Evolutionary conservation across 2,113 vertebrate species (phyloP).

Genomic region (Labeo catla): DNA sequence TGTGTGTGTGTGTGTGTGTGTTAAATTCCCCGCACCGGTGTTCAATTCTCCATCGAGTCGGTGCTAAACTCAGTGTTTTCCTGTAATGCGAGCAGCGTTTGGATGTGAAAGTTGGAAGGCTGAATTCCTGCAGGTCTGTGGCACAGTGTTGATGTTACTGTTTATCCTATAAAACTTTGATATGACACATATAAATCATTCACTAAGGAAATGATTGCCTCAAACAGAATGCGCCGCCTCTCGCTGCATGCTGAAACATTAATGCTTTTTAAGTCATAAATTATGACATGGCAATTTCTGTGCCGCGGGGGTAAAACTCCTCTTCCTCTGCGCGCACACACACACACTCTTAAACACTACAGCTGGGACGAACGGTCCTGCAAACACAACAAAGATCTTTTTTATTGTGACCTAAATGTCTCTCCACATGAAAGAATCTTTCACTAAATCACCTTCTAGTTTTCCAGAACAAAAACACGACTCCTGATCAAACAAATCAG

Average conservation of each 20-base stretch:
- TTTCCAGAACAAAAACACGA: background rate
- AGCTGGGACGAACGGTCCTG: conserved; percentile 40
- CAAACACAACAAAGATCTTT: conserved; percentile 31
- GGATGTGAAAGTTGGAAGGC: conserved; percentile 30
- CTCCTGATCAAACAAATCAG: background rate
- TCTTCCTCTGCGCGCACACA: background rate
- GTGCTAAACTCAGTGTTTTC: conserved; percentile 2
- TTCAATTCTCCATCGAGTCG: background rate
- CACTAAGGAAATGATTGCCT: conserved; percentile 75
- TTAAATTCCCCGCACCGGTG: background rate
- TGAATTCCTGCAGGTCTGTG: conserved; percentile 2
- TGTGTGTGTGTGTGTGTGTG: background rate
- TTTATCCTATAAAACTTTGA: conserved; percentile 72
- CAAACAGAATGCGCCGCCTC: conserved; percentile 76
- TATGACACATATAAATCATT: conserved; percentile 74
- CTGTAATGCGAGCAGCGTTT: background rate
- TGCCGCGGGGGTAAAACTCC: conserved; percentile 29
- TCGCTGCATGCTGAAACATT: conserved; percentile 75
- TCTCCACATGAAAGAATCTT: conserved; percentile 5
- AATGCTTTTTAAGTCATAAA: conserved; percentile 77
- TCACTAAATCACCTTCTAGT: background rate
- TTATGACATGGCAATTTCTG: conserved; percentile 68
- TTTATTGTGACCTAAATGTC: conserved; percentile 46
- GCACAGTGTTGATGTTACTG: conserved; percentile 52
- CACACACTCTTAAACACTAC: conserved; percentile 13